Evolutionary conservation across 1,140 invertebrate genomes (phyloP).

Genomic region (Dendroctonus valens): DNA sequence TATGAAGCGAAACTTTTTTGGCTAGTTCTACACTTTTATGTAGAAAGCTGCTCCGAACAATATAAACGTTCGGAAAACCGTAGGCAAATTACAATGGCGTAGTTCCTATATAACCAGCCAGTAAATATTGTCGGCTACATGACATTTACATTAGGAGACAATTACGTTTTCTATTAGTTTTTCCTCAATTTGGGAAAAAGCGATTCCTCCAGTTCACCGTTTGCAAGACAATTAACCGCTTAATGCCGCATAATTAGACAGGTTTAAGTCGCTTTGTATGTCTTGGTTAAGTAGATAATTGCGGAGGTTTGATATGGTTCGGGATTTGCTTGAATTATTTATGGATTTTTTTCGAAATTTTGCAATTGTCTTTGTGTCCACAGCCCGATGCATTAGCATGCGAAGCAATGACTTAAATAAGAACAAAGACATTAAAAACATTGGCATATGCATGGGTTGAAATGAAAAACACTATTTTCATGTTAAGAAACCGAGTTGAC

Average conservation of each 20-base stretch:
- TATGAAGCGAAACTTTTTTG: too few relatives aligned
- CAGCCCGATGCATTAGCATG: constrained; percentile 12
- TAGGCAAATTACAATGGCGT: constrained; percentile 25
- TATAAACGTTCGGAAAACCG: neutral
- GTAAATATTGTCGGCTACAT: constrained; percentile 17
- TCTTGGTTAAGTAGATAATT: constrained; percentile 18
- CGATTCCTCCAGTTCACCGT: constrained; percentile 29
- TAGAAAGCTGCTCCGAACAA: too few relatives aligned
- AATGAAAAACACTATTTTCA: too few relatives aligned
- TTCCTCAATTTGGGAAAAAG: constrained; percentile 24
- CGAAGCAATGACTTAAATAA: too few relatives aligned
- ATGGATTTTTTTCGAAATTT: neutral
- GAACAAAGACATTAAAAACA: too few relatives aligned
- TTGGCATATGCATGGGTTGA: too few relatives aligned
- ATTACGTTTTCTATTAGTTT: constrained; percentile 34
- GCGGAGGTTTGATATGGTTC: neutral
- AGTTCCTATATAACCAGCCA: constrained; percentile 31
- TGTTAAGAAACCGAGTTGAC: too few relatives aligned
- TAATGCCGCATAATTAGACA: constrained; percentile 19
- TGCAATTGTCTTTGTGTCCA: neutral
- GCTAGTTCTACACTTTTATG: too few relatives aligned
- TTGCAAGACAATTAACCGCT: constrained; percentile 18
- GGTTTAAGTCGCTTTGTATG: constrained; percentile 24
- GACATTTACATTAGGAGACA: constrained; percentile 37
- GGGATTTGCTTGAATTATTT: neutral